Conservation (phyloP, 2,113 vertebrate genomes). For the Ictalurus furcatus region DNA sequence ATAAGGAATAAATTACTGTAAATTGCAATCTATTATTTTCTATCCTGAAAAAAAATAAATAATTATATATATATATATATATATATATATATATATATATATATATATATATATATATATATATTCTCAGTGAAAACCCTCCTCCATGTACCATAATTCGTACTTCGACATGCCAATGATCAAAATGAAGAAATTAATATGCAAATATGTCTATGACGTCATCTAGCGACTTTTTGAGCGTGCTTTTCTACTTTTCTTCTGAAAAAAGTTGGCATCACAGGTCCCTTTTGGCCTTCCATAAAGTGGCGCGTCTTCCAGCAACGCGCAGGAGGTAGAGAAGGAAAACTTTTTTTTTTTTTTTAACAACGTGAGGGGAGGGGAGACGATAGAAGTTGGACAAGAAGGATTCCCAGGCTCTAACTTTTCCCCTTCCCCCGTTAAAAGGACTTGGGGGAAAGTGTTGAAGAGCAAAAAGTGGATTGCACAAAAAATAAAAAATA, state of each 20-base stretch:
- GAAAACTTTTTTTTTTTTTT: conserved; percentile 13
- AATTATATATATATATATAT: too few relatives aligned
- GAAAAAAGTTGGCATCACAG: too few relatives aligned
- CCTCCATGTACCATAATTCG: not conserved
- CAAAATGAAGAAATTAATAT: not conserved
- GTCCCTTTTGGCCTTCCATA: conserved; percentile 27
- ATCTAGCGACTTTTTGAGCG: not conserved
- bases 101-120: too few relatives aligned
- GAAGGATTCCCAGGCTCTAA: conserved; percentile 57
- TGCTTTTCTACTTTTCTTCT: not conserved
- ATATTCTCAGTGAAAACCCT: not conserved
- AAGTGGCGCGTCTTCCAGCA: conserved; percentile 57
- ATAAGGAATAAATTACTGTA: not conserved
- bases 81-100: too few relatives aligned
- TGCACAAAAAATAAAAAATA: conserved; percentile 45
- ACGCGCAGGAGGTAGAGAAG: not conserved
- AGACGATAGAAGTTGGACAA: conserved; percentile 69
- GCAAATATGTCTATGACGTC: not conserved
- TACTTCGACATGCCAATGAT: not conserved
- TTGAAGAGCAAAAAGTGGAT: conserved; percentile 60
- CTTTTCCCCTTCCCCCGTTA: conserved; percentile 58
- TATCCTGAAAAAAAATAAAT: not conserved
- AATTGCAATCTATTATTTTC: not conserved
- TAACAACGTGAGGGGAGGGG: conserved; percentile 46
- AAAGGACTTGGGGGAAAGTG: conserved; percentile 53